A percentile compares a stretch with the other conserved stretches of the same genome.
Conservation (phyloP, 2,113 vertebrate genomes). For the Mesembrinibis cayennensis region DNA sequence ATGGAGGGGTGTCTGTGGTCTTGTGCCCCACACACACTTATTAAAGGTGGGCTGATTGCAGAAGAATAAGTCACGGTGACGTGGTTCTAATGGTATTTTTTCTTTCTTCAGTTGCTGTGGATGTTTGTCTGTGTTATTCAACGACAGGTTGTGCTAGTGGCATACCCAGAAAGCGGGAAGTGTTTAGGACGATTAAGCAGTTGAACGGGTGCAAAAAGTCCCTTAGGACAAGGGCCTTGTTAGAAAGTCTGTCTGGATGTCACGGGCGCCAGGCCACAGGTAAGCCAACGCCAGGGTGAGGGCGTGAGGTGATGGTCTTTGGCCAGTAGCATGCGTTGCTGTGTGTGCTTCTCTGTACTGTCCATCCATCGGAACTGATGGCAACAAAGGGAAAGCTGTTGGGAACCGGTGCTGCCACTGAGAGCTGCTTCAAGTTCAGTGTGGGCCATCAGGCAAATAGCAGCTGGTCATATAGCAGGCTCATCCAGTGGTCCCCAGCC, state of each 20-base stretch:
- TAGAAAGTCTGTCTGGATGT: not conserved
- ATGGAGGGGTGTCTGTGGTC: not conserved
- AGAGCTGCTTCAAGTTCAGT: accelerated
- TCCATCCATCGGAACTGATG: not conserved
- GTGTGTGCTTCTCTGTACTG: accelerated
- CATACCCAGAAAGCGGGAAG: not conserved
- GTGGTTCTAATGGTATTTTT: not conserved
- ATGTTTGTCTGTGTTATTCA: not conserved
- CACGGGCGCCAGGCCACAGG: not conserved
- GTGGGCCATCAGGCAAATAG: not conserved
- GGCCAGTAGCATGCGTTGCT: not conserved
- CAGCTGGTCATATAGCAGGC: not conserved
- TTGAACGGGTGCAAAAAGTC: not conserved
- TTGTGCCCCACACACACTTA: not conserved
- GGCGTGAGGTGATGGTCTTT: not conserved
- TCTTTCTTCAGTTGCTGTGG: not conserved
- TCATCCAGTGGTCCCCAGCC: not conserved
- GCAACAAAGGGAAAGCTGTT: not conserved
- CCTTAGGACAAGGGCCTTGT: not conserved
- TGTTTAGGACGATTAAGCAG: not conserved
- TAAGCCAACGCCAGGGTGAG: not conserved
- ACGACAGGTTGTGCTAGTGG: not conserved
- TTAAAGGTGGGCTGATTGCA: not conserved
- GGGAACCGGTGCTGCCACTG: not conserved
- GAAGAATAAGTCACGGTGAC: not conserved